Percentiles rank a stretch among this genome's conserved stretches.
Conservation (phyloP, 2,888 invertebrate species). For the Caenorhabditis sp. region DNA sequence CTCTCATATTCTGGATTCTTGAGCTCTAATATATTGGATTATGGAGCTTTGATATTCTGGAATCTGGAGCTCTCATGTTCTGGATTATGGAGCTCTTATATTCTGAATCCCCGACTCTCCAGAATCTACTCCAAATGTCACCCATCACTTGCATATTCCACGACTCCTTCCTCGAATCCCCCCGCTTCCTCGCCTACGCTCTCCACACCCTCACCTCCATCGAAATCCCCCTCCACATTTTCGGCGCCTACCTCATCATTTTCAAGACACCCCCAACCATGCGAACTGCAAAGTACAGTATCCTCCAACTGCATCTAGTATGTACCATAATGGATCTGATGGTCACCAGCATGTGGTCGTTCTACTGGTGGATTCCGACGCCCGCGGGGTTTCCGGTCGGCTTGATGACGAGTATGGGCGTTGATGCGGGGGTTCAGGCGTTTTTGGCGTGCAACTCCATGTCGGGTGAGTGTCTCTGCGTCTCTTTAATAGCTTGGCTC, state of each 20-base stretch:
- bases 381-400: constrained; percentile 22
- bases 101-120: too few species aligned
- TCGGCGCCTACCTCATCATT: constrained; percentile 36
- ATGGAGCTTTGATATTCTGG: too few species aligned
- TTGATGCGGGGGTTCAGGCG: constrained; percentile 6
- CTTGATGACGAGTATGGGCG: constrained; percentile 3
- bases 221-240: constrained; percentile 21
- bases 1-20: too few species aligned
- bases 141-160: constrained; percentile 28
- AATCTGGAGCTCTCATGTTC: too few species aligned
- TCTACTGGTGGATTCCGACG: constrained; percentile 19
- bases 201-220: constrained; percentile 20
- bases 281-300: constrained; percentile 27
- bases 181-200: constrained; percentile 13
- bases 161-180: constrained; percentile 13
- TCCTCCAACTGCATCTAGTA: constrained; percentile 19
- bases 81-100: too few species aligned
- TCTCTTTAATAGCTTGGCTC: background rate
- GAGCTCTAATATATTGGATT: too few species aligned
- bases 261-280: constrained; percentile 25
- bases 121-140: too few species aligned
- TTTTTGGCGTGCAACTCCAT: background rate
- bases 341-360: constrained; percentile 8
- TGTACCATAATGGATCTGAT: constrained; percentile 26
- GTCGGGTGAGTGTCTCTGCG: background rate